These are phyloP conservation scores for Erpornis zantholeuca DNA, from an alignment of 2,113 vertebrate species.

Conservation along the genomic window DNA sequence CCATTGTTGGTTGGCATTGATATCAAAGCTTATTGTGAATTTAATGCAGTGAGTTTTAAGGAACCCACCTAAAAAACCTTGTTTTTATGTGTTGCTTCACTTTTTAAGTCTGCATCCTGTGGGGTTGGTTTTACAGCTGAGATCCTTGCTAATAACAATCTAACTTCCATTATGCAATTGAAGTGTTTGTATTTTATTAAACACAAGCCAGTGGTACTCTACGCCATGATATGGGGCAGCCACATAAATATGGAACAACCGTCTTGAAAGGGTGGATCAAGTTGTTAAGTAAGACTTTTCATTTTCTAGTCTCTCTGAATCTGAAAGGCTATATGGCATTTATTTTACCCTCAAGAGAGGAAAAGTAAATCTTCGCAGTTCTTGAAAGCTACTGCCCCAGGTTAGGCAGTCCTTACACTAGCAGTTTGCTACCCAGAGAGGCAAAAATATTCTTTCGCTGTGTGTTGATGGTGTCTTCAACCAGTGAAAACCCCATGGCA, in stretches of 20 bases:
- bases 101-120: neutral
- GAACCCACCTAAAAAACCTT: neutral
- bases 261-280: neutral
- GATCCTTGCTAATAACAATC: neutral
- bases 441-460: neutral
- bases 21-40: neutral
- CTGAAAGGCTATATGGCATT: neutral
- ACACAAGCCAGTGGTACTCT: neutral
- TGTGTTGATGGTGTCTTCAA: neutral
- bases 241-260: neutral
- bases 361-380: conserved; percentile 3
- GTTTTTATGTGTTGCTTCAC: neutral
- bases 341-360: neutral
- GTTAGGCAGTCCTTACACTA: neutral
- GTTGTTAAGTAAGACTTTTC: neutral
- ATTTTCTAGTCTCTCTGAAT: conserved; percentile 1
- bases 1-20: neutral
- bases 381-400: neutral
- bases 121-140: neutral
- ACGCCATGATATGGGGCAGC: neutral
- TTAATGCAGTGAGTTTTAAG: neutral
- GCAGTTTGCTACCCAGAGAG: neutral
- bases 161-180: neutral
- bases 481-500: neutral
- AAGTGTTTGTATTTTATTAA: neutral